Evolutionary conservation across 2,797 vertebrate species (phyloP).

Genomic region (Gadopsis bispinosus): DNA sequence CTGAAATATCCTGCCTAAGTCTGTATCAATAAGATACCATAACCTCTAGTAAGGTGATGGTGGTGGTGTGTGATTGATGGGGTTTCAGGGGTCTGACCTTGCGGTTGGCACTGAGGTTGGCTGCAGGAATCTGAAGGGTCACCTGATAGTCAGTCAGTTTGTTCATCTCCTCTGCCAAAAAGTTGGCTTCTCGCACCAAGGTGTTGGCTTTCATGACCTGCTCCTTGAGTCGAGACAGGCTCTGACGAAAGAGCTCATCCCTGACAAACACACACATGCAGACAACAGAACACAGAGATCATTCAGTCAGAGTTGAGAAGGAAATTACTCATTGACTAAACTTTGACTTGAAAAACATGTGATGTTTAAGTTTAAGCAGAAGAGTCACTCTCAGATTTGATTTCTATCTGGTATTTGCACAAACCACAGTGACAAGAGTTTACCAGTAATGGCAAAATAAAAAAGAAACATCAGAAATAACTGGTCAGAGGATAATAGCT

Average conservation of each 20-base stretch:
- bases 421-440: background rate
- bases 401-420: slow-evolving; percentile 1
- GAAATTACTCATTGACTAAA: slow-evolving; percentile 2
- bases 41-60: background rate
- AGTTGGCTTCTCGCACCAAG: slow-evolving; percentile 96
- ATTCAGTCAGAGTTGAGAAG: slow-evolving; percentile 21
- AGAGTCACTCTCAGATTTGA: background rate
- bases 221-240: slow-evolving; percentile 94
- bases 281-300: slow-evolving; percentile 32
- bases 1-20: background rate
- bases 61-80: background rate
- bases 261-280: slow-evolving; percentile 75
- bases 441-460: background rate
- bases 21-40: background rate
- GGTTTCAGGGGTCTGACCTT: slow-evolving; percentile 87
- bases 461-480: background rate
- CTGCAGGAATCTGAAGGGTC: slow-evolving; percentile 97
- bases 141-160: slow-evolving; percentile 98
- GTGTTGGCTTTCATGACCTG: slow-evolving; percentile 97
- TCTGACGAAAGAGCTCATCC: slow-evolving; percentile 96
- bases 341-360: background rate
- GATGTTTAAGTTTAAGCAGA: background rate
- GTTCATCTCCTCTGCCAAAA: slow-evolving; percentile 95
- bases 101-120: slow-evolving; percentile 97
- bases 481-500: background rate